Conservation (phyloP, 1,140 invertebrate species). For the Pseudomyrmex dendroicus region DNA sequence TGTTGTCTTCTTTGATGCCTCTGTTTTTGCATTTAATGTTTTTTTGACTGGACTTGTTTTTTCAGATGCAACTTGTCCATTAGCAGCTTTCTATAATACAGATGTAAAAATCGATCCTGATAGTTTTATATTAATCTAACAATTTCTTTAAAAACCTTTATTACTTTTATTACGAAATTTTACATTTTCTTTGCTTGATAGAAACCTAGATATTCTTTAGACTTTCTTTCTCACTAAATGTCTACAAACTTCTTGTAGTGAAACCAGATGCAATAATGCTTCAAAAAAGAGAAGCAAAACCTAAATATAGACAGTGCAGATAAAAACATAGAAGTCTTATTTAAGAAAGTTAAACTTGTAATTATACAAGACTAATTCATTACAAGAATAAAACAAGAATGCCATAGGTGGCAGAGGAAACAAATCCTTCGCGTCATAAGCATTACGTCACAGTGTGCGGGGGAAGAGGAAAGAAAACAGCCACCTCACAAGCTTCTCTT, state of each 20-base stretch:
- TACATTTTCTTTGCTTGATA: not conserved
- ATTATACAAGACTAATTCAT: not conserved
- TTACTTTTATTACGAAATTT: not conserved
- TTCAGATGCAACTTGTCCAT: slow-evolving; percentile 83
- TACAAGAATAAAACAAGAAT: not conserved
- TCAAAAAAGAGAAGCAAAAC: not conserved
- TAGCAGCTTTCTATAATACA: slow-evolving; percentile 83
- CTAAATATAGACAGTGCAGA: not conserved
- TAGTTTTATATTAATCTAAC: not conserved
- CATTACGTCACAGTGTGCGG: slow-evolving; percentile 28
- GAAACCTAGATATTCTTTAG: not conserved
- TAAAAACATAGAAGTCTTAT: slow-evolving; percentile 6
- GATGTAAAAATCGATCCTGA: not conserved
- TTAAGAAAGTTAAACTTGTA: too few species aligned
- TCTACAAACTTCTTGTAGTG: too few species aligned
- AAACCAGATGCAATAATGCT: not conserved
- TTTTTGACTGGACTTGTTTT: slow-evolving; percentile 86
- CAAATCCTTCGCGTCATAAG: not conserved
- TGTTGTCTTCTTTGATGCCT: slow-evolving; percentile 78
- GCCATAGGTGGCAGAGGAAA: not conserved
- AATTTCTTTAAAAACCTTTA: not conserved
- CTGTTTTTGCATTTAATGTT: slow-evolving; percentile 81
- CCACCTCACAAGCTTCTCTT: slow-evolving; percentile 18
- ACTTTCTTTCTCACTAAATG: not conserved
- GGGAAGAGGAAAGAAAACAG: not conserved